Base-by-base conservation (phyloP, 30 jellyfish, hydroid and myxozoan species). In the Aurelia aurita complex sp. Pacific region DNA sequence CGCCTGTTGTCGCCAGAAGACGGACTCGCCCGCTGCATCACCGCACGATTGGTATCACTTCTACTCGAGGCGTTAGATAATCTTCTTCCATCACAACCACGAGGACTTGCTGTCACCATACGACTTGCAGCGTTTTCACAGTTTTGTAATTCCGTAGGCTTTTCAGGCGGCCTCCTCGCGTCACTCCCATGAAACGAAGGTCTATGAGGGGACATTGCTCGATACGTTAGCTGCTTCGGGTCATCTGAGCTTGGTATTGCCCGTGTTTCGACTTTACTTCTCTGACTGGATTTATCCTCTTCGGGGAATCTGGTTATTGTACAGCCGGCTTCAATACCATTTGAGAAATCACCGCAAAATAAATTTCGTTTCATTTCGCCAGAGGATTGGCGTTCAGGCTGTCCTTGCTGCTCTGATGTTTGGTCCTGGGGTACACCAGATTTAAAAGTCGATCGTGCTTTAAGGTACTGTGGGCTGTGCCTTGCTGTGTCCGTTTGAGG, bases 261-360 rank as follows among this genome's bases (percentile, higher is more conserved):
- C 74, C 46, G 84, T 23, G 40, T 34, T 35, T 82, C 91, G 6
- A 68, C 78, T 69, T 69, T 82, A 1, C 38, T 60, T 64, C 92
- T 51, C 29, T 53, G 61, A 12, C 64, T 14, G 23, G 92, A 43
- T 63, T 73, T 73, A 23, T 84, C 93, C 18, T 84, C 93, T 73
- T 84, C 93, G 16, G 87, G 93, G 53, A 73, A 73, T 23, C 82
- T 36, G 17, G 77, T 73, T 53, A 84, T 84, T 64, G 52, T 64
- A 60, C 87, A 84, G 50, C 59, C 14, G 42, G 77, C 77, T 18
- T 46, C 93, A 10, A 73, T 12, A 5, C 77, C 67, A 0, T 52
- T 2, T 18, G 80, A 6, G 12, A 33, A 51, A 29, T 65, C 87
- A 42, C 82, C 77, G 19, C 93, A 73, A 23, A 59, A 73, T 18